phyloP scores from a whole-genome alignment of 1,140 invertebrate species.

The Diorhabda elongata region DNA sequence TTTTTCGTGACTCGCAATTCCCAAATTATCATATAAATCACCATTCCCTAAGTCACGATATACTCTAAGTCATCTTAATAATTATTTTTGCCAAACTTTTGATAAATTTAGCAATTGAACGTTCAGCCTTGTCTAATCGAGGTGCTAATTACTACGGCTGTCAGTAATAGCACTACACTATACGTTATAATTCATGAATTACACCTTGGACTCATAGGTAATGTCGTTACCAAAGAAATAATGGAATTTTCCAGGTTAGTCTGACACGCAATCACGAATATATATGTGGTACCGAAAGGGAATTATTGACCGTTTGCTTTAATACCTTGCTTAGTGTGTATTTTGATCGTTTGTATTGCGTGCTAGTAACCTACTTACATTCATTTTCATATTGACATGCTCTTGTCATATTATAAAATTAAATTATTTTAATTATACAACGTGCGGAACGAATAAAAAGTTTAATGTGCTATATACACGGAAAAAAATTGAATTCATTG shows the following conservation, averaged over 20 bases:
- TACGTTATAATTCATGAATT: conserved; percentile 3
- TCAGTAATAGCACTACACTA: neutral
- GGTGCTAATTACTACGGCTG: neutral
- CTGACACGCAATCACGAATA: conserved; percentile 1
- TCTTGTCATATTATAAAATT: neutral
- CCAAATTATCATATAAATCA: too few relatives aligned
- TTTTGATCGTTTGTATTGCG: neutral
- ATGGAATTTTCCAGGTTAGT: neutral
- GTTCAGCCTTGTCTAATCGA: neutral
- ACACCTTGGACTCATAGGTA: neutral
- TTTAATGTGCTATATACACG: too few relatives aligned
- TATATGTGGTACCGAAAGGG: neutral
- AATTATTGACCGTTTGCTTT: neutral
- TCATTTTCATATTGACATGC: neutral
- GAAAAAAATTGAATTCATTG: too few relatives aligned
- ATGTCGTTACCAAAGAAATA: conserved; percentile 2
- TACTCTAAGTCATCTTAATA: neutral
- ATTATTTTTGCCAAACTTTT: neutral
- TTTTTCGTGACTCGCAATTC: too few relatives aligned
- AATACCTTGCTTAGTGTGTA: neutral
- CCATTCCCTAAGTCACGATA: neutral
- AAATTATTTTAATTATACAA: neutral
- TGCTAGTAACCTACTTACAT: neutral
- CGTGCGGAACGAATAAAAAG: too few relatives aligned
- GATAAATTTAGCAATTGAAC: neutral